These are phyloP conservation scores for Caiman crocodilus DNA, from an alignment of 2,797 vertebrate species.

Conservation along the genomic window DNA sequence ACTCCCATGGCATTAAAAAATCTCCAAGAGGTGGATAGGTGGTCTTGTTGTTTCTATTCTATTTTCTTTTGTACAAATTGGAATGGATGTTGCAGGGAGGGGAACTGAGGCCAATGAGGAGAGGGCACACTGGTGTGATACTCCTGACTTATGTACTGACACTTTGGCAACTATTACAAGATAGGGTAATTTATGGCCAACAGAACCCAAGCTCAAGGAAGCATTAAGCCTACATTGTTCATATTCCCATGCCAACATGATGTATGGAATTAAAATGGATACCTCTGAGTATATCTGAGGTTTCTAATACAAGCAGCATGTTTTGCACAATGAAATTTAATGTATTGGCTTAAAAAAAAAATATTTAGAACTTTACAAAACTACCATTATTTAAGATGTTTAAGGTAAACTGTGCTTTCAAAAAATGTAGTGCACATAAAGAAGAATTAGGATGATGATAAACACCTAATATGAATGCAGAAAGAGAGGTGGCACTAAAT, in stretches of 20 bases:
- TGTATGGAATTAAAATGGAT: background rate
- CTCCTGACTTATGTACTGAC: background rate
- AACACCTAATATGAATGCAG: constrained; percentile 43
- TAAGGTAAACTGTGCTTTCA: background rate
- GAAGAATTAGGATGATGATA: constrained; percentile 48
- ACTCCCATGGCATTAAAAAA: background rate
- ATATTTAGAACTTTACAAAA: constrained; percentile 51
- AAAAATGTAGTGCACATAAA: constrained; percentile 8
- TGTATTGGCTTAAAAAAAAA: constrained; percentile 31
- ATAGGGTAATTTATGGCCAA: background rate
- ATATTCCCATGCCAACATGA: background rate
- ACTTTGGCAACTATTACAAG: background rate
- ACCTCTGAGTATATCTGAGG: background rate
- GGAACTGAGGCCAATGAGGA: background rate
- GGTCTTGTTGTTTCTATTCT: background rate
- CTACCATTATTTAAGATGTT: constrained; percentile 43
- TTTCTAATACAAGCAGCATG: background rate
- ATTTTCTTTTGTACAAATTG: accelerated
- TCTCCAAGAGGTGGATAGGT: background rate
- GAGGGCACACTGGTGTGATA: background rate
- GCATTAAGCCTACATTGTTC: background rate
- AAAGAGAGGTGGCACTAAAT: constrained; percentile 28
- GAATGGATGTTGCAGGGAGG: background rate
- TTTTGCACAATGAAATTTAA: background rate
- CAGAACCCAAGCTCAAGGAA: background rate